Evolutionary conservation across 2,888 invertebrate species (phyloP).

Genomic region (Autographa pulchrina): DNA sequence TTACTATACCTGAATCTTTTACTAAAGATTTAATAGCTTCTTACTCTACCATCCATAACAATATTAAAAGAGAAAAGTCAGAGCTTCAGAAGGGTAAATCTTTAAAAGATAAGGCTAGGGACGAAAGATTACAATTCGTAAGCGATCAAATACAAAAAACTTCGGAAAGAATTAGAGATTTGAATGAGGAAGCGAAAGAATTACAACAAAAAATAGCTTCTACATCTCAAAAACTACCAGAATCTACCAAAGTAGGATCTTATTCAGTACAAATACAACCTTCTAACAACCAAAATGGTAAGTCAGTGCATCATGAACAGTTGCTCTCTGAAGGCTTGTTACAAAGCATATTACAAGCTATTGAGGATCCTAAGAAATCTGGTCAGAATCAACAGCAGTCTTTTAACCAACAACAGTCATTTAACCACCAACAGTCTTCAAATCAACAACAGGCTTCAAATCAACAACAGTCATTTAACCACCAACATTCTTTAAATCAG

Average conservation of each 20-base stretch:
- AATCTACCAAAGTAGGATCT: slow-evolving; percentile 86
- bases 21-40: slow-evolving; percentile 77
- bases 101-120: slow-evolving; percentile 72
- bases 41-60: slow-evolving; percentile 74
- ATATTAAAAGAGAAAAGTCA: slow-evolving; percentile 60
- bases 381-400: slow-evolving; percentile 43
- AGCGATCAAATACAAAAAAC: slow-evolving; percentile 82
- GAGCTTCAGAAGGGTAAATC: slow-evolving; percentile 77
- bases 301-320: slow-evolving; percentile 92
- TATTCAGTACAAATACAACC: slow-evolving; percentile 94
- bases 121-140: slow-evolving; percentile 73
- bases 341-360: slow-evolving; percentile 94
- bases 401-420: background rate
- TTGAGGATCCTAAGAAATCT: slow-evolving; percentile 91
- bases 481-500: slow-evolving; percentile 17
- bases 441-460: slow-evolving; percentile 32
- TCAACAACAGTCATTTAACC: slow-evolving; percentile 17
- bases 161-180: slow-evolving; percentile 79
- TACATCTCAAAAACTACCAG: slow-evolving; percentile 70
- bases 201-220: slow-evolving; percentile 81
- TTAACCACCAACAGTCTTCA: slow-evolving; percentile 9
- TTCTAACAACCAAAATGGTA: slow-evolving; percentile 86
- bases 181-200: slow-evolving; percentile 81
- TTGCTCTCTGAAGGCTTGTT: slow-evolving; percentile 94
- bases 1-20: slow-evolving; percentile 71